phyloP scores from a whole-genome alignment of 92 coral and sea anemone species.

The Diadumene lineata region DNA sequence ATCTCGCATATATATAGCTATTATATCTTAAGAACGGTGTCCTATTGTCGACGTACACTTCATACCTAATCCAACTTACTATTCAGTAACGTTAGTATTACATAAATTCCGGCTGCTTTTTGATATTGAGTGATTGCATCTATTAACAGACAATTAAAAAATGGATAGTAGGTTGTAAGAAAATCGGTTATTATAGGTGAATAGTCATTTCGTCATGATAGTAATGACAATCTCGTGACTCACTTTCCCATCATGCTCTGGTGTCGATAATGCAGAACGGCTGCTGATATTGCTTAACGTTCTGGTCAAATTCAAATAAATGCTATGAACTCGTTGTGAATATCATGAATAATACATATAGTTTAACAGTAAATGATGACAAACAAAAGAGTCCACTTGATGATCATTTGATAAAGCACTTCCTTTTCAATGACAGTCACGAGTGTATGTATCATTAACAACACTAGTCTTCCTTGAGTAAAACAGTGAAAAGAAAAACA shows the following conservation, averaged over 20 bases:
- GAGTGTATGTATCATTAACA: not conserved
- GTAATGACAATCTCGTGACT: not conserved
- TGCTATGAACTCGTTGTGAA: not conserved
- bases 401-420: not conserved
- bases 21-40: not conserved
- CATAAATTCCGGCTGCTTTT: not conserved
- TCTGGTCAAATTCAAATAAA: not conserved
- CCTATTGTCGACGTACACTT: too few species aligned
- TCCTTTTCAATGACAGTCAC: not conserved
- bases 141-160: not conserved
- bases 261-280: not conserved
- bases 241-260: not conserved
- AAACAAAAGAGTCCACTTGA: not conserved
- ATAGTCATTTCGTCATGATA: not conserved
- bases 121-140: not conserved
- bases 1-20: conserved; percentile 5
- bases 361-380: not conserved
- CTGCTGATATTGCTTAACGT: not conserved
- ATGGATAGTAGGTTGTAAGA: too few species aligned
- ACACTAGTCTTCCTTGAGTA: too few species aligned
- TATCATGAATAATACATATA: not conserved
- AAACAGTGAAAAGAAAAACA: too few species aligned
- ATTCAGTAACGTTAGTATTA: not conserved
- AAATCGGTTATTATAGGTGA: too few species aligned
- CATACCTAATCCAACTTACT: not conserved